Conservation (phyloP, 2,113 vertebrate species). For the Oceanodroma tethys region DNA sequence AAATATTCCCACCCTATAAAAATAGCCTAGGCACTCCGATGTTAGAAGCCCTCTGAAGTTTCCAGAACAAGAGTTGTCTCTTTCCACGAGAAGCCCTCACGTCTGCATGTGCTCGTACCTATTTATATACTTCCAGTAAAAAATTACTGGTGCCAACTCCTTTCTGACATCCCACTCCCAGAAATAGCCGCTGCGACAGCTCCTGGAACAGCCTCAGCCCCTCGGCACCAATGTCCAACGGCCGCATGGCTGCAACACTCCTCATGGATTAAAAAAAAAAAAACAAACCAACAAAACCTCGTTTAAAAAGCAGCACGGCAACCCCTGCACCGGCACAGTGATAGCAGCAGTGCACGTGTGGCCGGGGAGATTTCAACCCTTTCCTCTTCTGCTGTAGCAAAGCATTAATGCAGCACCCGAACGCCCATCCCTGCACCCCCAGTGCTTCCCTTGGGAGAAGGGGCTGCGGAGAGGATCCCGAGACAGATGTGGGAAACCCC, state of each 20-base stretch:
- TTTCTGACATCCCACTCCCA: neutral
- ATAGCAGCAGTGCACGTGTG: accelerated
- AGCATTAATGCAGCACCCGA: accelerated
- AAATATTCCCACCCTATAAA: neutral
- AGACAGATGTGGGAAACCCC: neutral
- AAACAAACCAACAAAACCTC: too few species aligned
- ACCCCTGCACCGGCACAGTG: accelerated
- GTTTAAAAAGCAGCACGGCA: neutral
- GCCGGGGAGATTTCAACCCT: neutral
- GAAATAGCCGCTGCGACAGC: neutral
- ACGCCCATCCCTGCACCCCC: accelerated
- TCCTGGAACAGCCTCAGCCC: neutral
- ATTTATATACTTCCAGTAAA: neutral
- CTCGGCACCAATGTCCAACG: accelerated
- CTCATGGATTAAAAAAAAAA: neutral
- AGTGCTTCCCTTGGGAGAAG: neutral
- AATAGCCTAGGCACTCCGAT: neutral
- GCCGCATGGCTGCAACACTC: neutral
- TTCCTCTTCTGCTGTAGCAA: neutral
- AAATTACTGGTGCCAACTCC: neutral
- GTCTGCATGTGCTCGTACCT: neutral
- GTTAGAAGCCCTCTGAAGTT: neutral
- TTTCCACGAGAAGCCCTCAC: neutral
- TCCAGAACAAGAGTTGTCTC: neutral
- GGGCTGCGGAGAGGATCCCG: neutral